phyloP scores from a whole-genome alignment of 1,140 invertebrate species.

The Drosophila ohnishii region DNA sequence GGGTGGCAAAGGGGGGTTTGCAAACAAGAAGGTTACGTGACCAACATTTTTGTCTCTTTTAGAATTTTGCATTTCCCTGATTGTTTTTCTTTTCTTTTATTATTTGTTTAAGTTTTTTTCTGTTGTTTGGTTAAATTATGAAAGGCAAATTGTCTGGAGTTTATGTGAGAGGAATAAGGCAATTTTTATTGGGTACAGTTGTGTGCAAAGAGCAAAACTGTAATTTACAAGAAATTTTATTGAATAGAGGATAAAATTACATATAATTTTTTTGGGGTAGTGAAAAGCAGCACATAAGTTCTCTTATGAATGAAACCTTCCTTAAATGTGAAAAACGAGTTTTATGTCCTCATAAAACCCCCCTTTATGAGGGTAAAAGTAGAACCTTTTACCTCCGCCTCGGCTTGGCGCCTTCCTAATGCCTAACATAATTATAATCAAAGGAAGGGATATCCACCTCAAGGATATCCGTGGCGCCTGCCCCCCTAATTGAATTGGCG shows the following conservation, averaged over 20 bases:
- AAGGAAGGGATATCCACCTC: slow-evolving; percentile 19
- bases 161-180: slow-evolving; percentile 23
- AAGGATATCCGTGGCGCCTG: slow-evolving; percentile 30
- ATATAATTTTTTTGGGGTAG: too few species aligned
- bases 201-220: background rate
- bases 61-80: slow-evolving; percentile 44
- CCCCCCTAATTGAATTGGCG: slow-evolving; percentile 48
- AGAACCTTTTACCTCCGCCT: background rate
- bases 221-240: too few species aligned
- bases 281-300: too few species aligned
- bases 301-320: background rate
- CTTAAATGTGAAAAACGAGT: too few species aligned
- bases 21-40: slow-evolving; percentile 63
- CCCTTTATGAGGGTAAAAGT: background rate
- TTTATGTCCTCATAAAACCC: background rate
- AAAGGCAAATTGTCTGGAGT: slow-evolving; percentile 42
- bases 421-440: slow-evolving; percentile 35
- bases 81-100: slow-evolving; percentile 43
- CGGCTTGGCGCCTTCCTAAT: background rate
- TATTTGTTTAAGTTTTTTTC: slow-evolving; percentile 24
- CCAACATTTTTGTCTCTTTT: slow-evolving; percentile 56
- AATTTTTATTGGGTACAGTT: slow-evolving; percentile 13
- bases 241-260: too few species aligned
- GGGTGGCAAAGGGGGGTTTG: background rate
- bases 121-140: slow-evolving; percentile 60